A percentile compares a stretch with the other conserved stretches of the same genome.
These are phyloP conservation scores for Apamea sordens DNA, from an alignment of 2,888 invertebrate genomes.

Conservation along the genomic window DNA sequence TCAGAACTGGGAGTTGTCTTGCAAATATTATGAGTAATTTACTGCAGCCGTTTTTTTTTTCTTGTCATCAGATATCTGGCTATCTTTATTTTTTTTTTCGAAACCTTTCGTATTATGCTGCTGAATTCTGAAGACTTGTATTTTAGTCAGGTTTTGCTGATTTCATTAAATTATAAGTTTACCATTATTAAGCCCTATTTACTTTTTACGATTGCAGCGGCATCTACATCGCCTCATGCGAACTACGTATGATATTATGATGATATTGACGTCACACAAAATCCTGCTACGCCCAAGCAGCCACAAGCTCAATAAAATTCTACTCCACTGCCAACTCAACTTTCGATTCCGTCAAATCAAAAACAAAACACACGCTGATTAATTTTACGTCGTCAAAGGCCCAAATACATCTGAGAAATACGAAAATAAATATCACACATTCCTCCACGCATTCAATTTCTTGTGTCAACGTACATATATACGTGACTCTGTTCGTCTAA, in stretches of 20 bases:
- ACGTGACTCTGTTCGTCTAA: conserved; percentile 63
- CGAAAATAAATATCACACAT: conserved; percentile 56
- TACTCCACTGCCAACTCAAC: not conserved
- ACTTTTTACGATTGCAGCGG: not conserved
- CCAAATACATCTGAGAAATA: conserved; percentile 21
- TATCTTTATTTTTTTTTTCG: not conserved
- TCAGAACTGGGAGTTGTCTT: not conserved
- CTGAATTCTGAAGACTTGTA: not conserved
- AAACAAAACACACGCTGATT: conserved; percentile 50
- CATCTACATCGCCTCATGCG: not conserved
- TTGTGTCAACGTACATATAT: conserved; percentile 69
- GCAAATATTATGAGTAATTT: not conserved
- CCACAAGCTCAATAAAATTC: not conserved
- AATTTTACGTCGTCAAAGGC: conserved; percentile 43
- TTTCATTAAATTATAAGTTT: not conserved
- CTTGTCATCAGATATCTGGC: not conserved
- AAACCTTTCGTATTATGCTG: not conserved
- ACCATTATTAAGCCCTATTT: not conserved
- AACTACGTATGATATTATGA: not conserved
- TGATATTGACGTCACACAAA: not conserved
- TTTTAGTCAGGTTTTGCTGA: not conserved
- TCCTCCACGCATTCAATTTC: conserved; percentile 70
- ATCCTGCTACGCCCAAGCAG: not conserved
- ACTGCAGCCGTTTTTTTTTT: not conserved
- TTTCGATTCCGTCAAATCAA: conserved; percentile 30